phyloP scores from a whole-genome alignment of 2,797 vertebrate species.

The Anableps anableps region DNA sequence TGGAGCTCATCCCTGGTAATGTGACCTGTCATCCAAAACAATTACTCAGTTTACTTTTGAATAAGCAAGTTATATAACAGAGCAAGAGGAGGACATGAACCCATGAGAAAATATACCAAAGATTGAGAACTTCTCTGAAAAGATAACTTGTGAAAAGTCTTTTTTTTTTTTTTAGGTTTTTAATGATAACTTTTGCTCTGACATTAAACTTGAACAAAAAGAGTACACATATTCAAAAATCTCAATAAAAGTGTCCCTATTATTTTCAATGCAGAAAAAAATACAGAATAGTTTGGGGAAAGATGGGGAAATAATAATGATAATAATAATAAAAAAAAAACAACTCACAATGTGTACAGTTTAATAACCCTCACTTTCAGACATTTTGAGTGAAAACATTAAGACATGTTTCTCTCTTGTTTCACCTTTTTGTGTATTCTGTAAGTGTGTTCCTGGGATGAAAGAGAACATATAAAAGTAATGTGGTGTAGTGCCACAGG shows the following conservation, averaged over 20 bases:
- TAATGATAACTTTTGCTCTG: neutral
- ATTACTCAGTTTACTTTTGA: neutral
- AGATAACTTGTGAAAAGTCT: neutral
- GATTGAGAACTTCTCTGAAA: neutral
- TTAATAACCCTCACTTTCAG: neutral
- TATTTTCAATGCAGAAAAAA: neutral
- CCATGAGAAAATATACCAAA: neutral
- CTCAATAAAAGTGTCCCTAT: neutral
- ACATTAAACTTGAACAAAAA: neutral
- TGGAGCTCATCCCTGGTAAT: neutral
- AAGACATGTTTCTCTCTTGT: conserved; percentile 12
- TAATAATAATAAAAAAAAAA: no score
- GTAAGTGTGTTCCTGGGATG: conserved; percentile 26
- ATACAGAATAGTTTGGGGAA: neutral
- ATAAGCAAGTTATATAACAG: neutral
- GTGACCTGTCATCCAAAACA: neutral
- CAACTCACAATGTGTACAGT: neutral
- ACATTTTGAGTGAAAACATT: conserved; percentile 10
- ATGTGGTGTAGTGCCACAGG: conserved; percentile 59
- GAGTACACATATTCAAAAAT: neutral
- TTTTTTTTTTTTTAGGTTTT: neutral
- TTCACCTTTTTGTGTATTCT: neutral
- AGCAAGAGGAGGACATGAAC: neutral
- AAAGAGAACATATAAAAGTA: conserved; percentile 32
- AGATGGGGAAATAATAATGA: neutral